phyloP scores from a whole-genome alignment of 2,888 invertebrate genomes.

The Salticus scenicus region DNA sequence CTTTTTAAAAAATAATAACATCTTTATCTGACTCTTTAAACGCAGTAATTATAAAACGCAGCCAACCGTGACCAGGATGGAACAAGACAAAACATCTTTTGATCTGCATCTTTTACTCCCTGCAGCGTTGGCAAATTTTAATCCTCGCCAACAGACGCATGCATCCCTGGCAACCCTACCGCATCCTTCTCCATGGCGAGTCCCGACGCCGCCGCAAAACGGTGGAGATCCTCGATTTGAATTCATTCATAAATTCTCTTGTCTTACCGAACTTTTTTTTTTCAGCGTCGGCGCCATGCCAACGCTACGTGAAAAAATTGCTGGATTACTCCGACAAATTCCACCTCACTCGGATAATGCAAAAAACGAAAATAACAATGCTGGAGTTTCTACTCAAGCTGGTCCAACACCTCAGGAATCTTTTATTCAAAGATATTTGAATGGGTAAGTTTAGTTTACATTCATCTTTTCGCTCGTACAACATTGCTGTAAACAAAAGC shows the following conservation, averaged over 20 bases:
- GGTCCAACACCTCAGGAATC: slow-evolving; percentile 46
- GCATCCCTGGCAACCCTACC: slow-evolving; percentile 15
- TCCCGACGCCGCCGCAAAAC: slow-evolving; percentile 32
- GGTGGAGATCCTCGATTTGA: neutral
- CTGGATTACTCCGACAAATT: slow-evolving; percentile 58
- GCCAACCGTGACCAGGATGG: too few species aligned
- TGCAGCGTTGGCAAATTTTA: neutral
- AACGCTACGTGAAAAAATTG: slow-evolving; percentile 66
- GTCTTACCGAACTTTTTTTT: neutral
- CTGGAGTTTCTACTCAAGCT: slow-evolving; percentile 17
- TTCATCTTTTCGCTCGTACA: neutral
- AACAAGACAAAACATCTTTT: too few species aligned
- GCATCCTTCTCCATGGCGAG: slow-evolving; percentile 11
- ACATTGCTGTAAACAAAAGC: neutral
- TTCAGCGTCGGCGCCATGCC: slow-evolving; percentile 47
- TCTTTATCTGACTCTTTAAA: too few species aligned
- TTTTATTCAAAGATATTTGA: slow-evolving; percentile 68
- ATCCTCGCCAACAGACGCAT: neutral
- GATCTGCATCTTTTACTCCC: neutral
- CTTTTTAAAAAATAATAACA: too few species aligned
- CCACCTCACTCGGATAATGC: slow-evolving; percentile 51
- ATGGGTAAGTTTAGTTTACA: slow-evolving; percentile 54
- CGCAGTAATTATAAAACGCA: too few species aligned
- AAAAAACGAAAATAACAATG: slow-evolving; percentile 28
- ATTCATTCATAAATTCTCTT: neutral